Base-by-base conservation (phyloP, 2,113 vertebrate genomes). In the Catharus fuscescens region DNA sequence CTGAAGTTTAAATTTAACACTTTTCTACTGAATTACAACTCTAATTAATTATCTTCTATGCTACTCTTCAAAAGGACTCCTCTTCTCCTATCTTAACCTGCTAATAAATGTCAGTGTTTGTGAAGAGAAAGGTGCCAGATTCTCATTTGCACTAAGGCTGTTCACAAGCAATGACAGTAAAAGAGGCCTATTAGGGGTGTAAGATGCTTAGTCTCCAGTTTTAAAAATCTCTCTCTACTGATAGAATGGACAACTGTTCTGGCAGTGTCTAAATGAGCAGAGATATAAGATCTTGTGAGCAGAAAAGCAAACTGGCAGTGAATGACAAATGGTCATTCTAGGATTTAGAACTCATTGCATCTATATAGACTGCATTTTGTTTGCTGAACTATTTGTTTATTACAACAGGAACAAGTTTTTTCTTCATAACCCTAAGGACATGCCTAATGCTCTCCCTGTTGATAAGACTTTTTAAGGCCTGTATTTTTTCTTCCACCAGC, bases 1-100 rank as follows among this genome's bases (percentile, higher is more conserved):
- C 76, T 92, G 92, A 95, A 90, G 94, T 84, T 95, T 88, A 78
- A 95, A 78, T 90, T 90, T 94, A 95, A 96, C 56, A 95, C 80
- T 93, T 92, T 94, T 93, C 67, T 86, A n/a, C n/a, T 74, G 77
- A 96, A 88, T 90, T 94, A 93, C 64, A 94, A 92, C 65, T 90
- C 88, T 88, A 93, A 93, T 94, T 96, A 96, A 88, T 96, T 95
- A 78, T 84, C 82, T 83, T 90, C 65, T 48, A 50, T 4, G 32
- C 34, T 69, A 53, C 1, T 29, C 89, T 87, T 97, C 88, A 96
- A 93, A 97, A 93, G 67, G 31, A 91, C 25, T 80, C 20, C 18
- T 76, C 54, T 69, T 64, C 40, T 85, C 25, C 89, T 57, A 21
- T 56, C 60, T 90, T 80, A 78, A 88, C 61, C 72, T 92, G 93